Percentiles rank a stretch among this genome's conserved stretches.
Evolutionary conservation across 2,888 invertebrate genomes (phyloP).

Genomic region (Aspidapion aeneum): DNA sequence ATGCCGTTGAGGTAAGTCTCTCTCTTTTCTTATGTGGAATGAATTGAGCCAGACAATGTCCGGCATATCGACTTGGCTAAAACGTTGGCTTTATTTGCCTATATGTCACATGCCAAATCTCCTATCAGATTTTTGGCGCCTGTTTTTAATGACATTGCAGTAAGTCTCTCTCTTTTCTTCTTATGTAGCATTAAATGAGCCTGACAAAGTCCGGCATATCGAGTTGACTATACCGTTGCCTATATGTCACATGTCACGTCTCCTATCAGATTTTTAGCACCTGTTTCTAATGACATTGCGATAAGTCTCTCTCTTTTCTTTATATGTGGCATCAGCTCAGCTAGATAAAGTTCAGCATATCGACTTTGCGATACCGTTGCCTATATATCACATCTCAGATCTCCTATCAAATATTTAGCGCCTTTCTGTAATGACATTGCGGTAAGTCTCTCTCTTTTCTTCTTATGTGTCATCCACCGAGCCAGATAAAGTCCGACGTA

Average conservation of each 20-base stretch:
- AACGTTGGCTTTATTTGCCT: constrained; percentile 67
- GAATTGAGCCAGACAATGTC: constrained; percentile 59
- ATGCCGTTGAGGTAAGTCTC: constrained; percentile 57
- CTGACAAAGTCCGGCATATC: no score
- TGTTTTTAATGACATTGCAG: constrained; percentile 57
- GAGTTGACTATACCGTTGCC: no score
- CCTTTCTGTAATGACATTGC: constrained; percentile 59
- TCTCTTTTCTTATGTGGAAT: no score
- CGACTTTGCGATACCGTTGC: no score
- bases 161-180: no score
- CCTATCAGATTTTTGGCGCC: constrained; percentile 65
- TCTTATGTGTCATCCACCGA: no score
- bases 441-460: no score
- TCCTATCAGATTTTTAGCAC: constrained; percentile 63
- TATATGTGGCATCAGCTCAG: no score
- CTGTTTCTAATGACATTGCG: constrained; percentile 57
- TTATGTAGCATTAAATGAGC: no score
- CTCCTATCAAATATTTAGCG: constrained; percentile 64
- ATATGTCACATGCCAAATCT: constrained; percentile 60
- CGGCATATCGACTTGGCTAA: constrained; percentile 64
- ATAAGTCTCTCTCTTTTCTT: no score
- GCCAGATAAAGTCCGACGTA: no score
- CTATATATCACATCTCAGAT: constrained; percentile 60
- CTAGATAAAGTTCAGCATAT: no score
- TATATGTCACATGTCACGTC: constrained; percentile 62